Conservation (phyloP, 92 coral and sea anemone genomes). For the Epizoanthus scotinus region DNA sequence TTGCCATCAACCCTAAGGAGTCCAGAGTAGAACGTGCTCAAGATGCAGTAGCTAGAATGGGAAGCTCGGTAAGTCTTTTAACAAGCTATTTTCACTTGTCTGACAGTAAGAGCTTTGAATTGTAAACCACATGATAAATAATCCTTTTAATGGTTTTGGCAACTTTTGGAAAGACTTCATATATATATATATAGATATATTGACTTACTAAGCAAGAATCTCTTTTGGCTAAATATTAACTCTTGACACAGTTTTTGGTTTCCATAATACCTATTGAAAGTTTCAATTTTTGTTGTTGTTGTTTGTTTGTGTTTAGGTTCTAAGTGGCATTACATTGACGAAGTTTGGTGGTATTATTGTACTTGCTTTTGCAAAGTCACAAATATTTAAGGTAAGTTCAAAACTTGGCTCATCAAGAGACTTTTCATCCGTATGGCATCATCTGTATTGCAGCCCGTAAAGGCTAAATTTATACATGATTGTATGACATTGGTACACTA, state of each 20-base stretch:
- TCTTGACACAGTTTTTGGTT: not conserved
- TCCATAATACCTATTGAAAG: not conserved
- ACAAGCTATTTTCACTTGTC: too few species aligned
- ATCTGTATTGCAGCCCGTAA: too few species aligned
- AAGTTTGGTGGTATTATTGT: conserved; percentile 95
- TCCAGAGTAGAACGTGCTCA: conserved; percentile 77
- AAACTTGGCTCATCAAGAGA: not conserved
- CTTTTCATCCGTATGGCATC: not conserved
- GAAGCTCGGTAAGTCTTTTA: conserved; percentile 85
- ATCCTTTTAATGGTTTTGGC: too few species aligned
- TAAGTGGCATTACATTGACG: conserved; percentile 94
- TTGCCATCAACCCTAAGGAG: conserved; percentile 71
- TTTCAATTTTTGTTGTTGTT: not conserved
- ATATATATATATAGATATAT: not conserved
- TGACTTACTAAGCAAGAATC: not conserved
- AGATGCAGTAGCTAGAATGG: conserved; percentile 89
- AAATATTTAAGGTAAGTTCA: conserved; percentile 86
- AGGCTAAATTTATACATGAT: not conserved
- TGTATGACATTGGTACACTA: not conserved
- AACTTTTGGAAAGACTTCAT: not conserved
- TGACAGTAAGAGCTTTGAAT: not conserved
- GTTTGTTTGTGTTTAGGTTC: conserved; percentile 57
- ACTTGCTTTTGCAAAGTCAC: conserved; percentile 87
- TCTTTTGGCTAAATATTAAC: not conserved
- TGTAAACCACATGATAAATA: too few species aligned